Percentiles rank a stretch among this genome's conserved stretches.
phyloP scores from a whole-genome alignment of 2,113 vertebrate species.

The Scopus umbretta region DNA sequence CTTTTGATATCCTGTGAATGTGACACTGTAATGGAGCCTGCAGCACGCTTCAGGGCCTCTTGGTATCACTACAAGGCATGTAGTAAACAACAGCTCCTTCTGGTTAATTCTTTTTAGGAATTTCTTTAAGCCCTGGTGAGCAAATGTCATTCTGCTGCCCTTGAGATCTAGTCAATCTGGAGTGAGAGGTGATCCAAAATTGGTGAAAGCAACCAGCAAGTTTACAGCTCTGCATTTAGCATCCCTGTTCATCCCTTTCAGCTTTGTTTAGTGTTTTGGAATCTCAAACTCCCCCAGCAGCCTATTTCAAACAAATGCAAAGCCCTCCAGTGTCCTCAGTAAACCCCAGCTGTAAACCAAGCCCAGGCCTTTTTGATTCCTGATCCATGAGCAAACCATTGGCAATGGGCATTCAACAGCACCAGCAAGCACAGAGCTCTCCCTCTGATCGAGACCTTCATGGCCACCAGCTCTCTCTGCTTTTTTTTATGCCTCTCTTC shows the following conservation, averaged over 20 bases:
- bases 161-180: neutral
- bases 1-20: neutral
- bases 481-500: neutral
- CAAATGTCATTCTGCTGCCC: neutral
- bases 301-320: slow-evolving; percentile 11
- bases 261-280: neutral
- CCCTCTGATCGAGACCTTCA: neutral
- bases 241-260: neutral
- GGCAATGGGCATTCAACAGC: neutral
- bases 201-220: neutral
- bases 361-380: neutral
- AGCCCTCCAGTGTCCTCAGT: neutral
- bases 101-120: neutral
- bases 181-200: neutral
- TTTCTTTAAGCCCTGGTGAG: neutral
- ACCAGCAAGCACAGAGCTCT: neutral
- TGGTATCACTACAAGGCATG: neutral
- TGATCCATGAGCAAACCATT: neutral
- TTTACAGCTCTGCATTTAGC: slow-evolving; percentile 19
- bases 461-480: neutral
- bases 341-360: slow-evolving; percentile 26
- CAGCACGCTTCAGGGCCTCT: neutral
- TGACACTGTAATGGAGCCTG: neutral
- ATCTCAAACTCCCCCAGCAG: slow-evolving; percentile 6
- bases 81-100: neutral